Evolutionary conservation across 2,113 vertebrate genomes (phyloP).

Genomic region (Anguilla japonica): DNA sequence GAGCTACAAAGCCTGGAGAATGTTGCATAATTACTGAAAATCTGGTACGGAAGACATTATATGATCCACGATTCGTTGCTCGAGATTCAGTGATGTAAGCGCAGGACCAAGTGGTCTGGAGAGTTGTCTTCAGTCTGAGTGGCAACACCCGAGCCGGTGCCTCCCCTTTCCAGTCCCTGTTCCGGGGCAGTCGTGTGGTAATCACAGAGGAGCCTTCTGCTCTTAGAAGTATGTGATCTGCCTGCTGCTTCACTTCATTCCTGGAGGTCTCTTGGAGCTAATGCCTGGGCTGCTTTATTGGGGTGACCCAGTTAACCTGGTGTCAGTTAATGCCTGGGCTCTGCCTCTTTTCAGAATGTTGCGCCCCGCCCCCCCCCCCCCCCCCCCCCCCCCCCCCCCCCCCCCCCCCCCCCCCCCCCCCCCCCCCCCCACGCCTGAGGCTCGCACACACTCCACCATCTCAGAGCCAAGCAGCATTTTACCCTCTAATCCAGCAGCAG

Average conservation of each 20-base stretch:
- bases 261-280: neutral
- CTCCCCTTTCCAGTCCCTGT: neutral
- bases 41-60: neutral
- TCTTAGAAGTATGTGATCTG: neutral
- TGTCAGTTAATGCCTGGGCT: neutral
- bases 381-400: too few species aligned
- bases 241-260: neutral
- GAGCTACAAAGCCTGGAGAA: neutral
- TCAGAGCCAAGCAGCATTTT: neutral
- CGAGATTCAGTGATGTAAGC: neutral
- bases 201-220: neutral
- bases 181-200: neutral
- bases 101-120: too few species aligned
- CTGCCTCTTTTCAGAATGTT: neutral
- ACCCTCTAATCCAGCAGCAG: conserved; percentile 63
- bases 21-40: neutral
- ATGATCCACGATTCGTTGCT: neutral
- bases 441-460: conserved; percentile 26
- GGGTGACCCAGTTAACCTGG: neutral
- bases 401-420: too few species aligned
- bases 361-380: too few species aligned
- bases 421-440: neutral
- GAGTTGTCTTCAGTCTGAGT: neutral
- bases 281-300: neutral
- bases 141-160: neutral